These are phyloP conservation scores for Alethe castanea DNA, from an alignment of 2,113 vertebrate genomes.

Conservation along the genomic window DNA sequence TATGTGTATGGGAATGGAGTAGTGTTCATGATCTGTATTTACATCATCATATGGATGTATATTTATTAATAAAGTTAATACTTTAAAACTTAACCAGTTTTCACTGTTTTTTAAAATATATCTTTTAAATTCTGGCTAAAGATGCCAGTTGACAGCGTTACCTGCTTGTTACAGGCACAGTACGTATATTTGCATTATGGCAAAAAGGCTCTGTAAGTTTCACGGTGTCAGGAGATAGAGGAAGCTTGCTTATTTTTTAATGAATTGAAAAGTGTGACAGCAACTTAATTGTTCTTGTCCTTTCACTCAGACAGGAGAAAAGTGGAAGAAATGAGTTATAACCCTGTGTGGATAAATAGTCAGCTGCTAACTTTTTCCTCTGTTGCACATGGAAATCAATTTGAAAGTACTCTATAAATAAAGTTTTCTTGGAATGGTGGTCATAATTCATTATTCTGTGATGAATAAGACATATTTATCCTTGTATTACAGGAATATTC, in stretches of 20 bases:
- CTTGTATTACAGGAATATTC: neutral
- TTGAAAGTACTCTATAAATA: neutral
- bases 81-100: slow-evolving; percentile 59
- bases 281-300: neutral
- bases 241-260: neutral
- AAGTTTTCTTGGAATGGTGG: neutral
- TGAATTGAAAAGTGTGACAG: neutral
- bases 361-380: neutral
- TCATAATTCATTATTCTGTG: neutral
- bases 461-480: neutral
- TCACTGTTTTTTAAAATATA: neutral
- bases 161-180: neutral
- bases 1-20: slow-evolving; percentile 84
- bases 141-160: rapidly evolving
- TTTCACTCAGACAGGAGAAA: neutral
- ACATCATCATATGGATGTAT: slow-evolving; percentile 84
- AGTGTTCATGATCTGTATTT: slow-evolving; percentile 84
- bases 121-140: neutral
- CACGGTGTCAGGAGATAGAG: neutral
- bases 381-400: neutral
- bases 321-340: neutral
- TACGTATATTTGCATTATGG: neutral
- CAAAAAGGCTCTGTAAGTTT: neutral
- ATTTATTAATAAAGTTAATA: slow-evolving; percentile 86
- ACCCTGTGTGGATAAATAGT: neutral